Percentiles rank a stretch among this genome's conserved stretches.
These are phyloP conservation scores for Neopelma chrysocephalum DNA, from an alignment of 2,797 vertebrate genomes.

Conservation along the genomic window DNA sequence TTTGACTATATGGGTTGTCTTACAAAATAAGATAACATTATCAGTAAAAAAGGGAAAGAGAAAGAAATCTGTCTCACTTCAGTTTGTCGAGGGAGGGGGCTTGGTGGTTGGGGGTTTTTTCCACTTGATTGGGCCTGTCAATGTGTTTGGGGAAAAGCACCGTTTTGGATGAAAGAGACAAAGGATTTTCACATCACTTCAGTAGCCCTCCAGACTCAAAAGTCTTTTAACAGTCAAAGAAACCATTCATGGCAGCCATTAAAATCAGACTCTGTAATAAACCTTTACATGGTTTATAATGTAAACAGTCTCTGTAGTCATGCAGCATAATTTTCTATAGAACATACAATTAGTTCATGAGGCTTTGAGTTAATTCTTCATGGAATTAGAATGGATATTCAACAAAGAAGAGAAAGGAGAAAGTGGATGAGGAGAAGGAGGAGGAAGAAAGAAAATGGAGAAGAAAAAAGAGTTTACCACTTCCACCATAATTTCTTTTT, in stretches of 20 bases:
- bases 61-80: background rate
- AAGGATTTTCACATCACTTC: background rate
- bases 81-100: accelerated
- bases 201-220: background rate
- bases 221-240: background rate
- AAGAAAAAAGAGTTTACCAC: background rate
- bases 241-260: background rate
- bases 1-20: accelerated
- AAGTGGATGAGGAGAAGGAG: background rate
- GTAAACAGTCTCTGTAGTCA: background rate
- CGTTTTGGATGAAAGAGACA: background rate
- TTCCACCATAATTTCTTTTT: background rate
- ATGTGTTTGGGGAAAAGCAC: background rate
- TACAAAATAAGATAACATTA: background rate
- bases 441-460: background rate
- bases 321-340: background rate
- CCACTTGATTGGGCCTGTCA: background rate
- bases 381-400: background rate
- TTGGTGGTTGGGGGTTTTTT: background rate
- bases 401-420: background rate
- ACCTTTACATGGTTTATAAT: background rate
- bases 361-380: background rate
- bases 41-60: background rate
- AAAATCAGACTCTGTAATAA: background rate
- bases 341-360: background rate